Evolutionary conservation across 2,113 vertebrate species (phyloP).

Genomic region (Brevimyrus niger): DNA sequence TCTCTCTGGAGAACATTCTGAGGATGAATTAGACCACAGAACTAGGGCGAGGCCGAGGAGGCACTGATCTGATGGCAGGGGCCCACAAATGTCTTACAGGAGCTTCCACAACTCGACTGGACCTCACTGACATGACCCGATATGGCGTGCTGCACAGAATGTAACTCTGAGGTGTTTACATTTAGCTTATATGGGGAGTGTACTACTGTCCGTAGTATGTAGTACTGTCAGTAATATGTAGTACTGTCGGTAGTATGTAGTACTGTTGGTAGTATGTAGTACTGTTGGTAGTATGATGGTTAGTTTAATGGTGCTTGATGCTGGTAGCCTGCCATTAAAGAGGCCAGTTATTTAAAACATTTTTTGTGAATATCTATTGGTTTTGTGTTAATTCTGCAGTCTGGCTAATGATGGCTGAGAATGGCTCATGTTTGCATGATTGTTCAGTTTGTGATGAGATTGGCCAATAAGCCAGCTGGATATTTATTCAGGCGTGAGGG

Average conservation of each 20-base stretch:
- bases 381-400: neutral
- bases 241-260: neutral
- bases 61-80: neutral
- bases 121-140: neutral
- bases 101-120: neutral
- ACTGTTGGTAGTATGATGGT: neutral
- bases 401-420: neutral
- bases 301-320: neutral
- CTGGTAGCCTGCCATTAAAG: neutral
- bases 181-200: neutral
- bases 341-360: neutral
- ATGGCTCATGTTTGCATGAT: neutral
- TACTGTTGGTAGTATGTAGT: neutral
- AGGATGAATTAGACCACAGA: conserved; percentile 7
- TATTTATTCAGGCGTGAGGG: neutral
- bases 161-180: neutral
- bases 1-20: neutral
- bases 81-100: neutral
- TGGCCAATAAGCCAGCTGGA: neutral
- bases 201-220: neutral
- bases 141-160: neutral
- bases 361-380: neutral
- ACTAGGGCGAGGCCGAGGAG: neutral
- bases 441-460: neutral
- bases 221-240: neutral